phyloP scores from a whole-genome alignment of 2,113 vertebrate genomes.

The Ophthalmotilapia sp. region DNA sequence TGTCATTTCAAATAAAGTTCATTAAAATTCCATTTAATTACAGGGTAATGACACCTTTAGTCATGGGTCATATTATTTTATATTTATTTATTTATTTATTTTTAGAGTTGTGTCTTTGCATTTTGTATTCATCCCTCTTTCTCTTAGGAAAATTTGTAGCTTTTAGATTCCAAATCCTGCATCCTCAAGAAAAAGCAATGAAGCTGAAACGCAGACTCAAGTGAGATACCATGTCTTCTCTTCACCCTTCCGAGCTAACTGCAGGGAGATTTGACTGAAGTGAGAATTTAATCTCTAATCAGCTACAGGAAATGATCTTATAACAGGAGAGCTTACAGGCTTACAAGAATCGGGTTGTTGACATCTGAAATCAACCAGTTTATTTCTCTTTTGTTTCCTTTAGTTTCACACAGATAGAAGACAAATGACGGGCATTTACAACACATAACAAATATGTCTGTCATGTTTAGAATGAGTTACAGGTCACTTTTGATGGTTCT shows the following conservation, averaged over 20 bases:
- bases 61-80: neutral
- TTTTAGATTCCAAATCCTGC: neutral
- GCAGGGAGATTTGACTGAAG: neutral
- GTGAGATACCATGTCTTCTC: neutral
- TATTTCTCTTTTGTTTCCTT: neutral
- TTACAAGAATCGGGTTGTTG: neutral
- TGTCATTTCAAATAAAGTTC: neutral
- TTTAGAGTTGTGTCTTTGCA: neutral
- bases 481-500: neutral
- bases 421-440: neutral
- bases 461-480: neutral
- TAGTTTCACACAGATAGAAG: neutral
- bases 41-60: neutral
- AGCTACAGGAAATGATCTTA: neutral
- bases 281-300: neutral
- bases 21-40: neutral
- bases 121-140: neutral
- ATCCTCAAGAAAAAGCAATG: neutral
- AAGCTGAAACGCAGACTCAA: accelerated
- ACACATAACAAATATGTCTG: neutral
- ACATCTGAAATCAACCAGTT: neutral
- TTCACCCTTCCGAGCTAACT: neutral
- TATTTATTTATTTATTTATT: neutral
- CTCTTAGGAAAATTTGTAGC: neutral
- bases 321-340: neutral